Percentiles rank a stretch among this genome's conserved stretches.
Conservation (phyloP, 2,113 vertebrate species). For the Marcusenius ussheri region DNA sequence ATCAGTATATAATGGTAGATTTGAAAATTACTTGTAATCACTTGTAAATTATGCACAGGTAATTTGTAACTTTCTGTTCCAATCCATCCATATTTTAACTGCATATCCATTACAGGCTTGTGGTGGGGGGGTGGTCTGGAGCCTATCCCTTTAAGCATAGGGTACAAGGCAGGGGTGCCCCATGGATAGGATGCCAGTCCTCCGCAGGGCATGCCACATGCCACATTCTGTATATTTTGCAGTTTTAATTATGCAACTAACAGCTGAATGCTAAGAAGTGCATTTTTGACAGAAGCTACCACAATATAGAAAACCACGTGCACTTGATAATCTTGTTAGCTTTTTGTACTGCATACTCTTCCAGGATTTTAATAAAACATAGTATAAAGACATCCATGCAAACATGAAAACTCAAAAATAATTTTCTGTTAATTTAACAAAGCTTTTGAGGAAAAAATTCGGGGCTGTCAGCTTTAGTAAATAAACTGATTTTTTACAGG, state of each 20-base stretch:
- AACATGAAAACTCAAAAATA: not conserved
- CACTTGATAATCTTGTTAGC: not conserved
- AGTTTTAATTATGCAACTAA: not conserved
- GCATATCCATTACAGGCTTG: not conserved
- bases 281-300: not conserved
- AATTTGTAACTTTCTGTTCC: not conserved
- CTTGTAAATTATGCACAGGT: not conserved
- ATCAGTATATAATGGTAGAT: not conserved
- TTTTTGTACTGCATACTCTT: not conserved
- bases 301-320: not conserved
- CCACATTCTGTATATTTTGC: not conserved
- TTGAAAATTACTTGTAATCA: not conserved
- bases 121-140: not conserved
- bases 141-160: not conserved
- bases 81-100: not conserved
- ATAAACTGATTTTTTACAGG: not conserved
- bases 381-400: not conserved
- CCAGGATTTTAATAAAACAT: not conserved
- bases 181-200: not conserved
- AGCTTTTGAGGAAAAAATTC: not conserved
- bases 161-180: not conserved
- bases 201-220: not conserved
- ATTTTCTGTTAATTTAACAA: not conserved
- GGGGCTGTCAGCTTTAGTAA: not conserved
- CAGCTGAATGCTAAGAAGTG: not conserved